Percentiles rank a stretch among this genome's conserved stretches.
Evolutionary conservation across 2,113 vertebrate genomes (phyloP).

Genomic region (Misgurnus anguillicaudatus): DNA sequence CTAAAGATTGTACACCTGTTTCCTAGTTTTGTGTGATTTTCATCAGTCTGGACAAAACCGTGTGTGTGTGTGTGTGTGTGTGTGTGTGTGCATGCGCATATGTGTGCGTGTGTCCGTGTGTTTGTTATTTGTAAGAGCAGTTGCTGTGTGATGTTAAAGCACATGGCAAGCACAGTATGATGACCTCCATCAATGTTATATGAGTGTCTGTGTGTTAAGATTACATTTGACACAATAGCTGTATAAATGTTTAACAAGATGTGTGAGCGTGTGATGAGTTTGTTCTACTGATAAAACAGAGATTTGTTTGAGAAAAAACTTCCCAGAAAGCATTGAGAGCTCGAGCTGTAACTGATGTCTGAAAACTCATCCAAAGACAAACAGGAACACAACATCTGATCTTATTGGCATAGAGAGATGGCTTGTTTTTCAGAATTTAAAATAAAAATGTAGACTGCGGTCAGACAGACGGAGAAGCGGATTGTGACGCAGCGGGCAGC

Average conservation of each 20-base stretch:
- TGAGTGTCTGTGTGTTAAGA: constrained; percentile 42
- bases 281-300: constrained; percentile 24
- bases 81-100: constrained; percentile 39
- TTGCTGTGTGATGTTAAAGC: constrained; percentile 28
- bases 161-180: not conserved
- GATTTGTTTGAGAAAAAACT: constrained; percentile 20
- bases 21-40: constrained; percentile 53
- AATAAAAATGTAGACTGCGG: constrained; percentile 12
- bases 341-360: not conserved
- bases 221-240: constrained; percentile 45
- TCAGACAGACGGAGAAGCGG: constrained; percentile 7
- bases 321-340: constrained; percentile 10
- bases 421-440: constrained; percentile 15
- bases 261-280: constrained; percentile 27
- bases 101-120: constrained; percentile 20
- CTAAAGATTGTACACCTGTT: constrained; percentile 30
- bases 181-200: constrained; percentile 64
- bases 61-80: constrained; percentile 4
- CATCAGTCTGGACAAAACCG: no score
- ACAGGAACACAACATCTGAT: constrained; percentile 5
- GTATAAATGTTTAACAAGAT: constrained; percentile 64
- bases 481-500: not conserved
- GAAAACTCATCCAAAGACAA: not conserved
- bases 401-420: constrained; percentile 40
- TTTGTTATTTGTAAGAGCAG: constrained; percentile 43